These are phyloP conservation scores for Isurus oxyrinchus DNA, from an alignment of 2,113 vertebrate genomes.

Conservation along the genomic window DNA sequence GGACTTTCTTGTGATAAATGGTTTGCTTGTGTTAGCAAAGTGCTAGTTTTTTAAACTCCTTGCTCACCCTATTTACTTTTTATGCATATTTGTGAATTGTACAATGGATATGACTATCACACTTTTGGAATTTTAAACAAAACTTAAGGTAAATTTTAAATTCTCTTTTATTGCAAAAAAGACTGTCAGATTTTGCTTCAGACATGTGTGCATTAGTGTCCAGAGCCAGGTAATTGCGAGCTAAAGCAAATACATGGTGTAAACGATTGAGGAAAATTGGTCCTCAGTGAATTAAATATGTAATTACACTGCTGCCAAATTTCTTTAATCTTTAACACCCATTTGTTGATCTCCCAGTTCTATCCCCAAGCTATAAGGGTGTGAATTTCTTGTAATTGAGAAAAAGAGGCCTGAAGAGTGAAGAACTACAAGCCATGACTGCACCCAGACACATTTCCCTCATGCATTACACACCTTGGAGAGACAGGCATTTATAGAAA, in stretches of 20 bases:
- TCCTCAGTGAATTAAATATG: neutral
- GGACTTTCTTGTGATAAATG: neutral
- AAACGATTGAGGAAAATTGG: neutral
- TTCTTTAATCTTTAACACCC: neutral
- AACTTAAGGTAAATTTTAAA: neutral
- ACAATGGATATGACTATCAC: neutral
- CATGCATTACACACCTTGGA: no score
- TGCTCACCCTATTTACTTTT: neutral
- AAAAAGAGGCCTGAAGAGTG: neutral
- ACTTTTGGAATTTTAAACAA: neutral
- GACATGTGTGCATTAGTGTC: neutral
- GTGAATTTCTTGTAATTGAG: neutral
- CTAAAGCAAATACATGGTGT: neutral
- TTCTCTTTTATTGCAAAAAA: neutral
- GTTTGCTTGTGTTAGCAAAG: neutral
- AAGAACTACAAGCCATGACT: neutral
- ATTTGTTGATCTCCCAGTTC: neutral
- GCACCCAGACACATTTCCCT: no score
- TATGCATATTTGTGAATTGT: neutral
- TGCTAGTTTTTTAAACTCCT: neutral
- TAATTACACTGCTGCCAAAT: neutral
- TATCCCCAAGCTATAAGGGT: neutral
- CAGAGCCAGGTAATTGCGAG: neutral
- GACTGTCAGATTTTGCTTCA: neutral
- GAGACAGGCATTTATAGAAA: no score